Evolutionary conservation across 2,888 invertebrate genomes (phyloP), one percentile per base, ranked within the genome.

Genomic region (Bellardia pandia): DNA sequence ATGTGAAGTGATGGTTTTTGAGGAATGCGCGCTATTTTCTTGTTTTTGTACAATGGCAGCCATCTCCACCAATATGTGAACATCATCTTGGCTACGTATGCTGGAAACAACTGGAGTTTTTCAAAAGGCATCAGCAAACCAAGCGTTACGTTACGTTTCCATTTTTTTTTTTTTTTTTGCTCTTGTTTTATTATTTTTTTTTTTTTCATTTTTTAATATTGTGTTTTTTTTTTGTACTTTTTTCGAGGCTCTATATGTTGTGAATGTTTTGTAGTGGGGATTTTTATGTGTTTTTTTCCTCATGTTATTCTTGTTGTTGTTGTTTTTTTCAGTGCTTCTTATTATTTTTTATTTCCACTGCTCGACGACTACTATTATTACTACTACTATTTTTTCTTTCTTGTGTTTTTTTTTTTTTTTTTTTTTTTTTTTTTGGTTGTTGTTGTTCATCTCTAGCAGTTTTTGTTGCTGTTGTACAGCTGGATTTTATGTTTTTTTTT

Each of bases 401-500:
- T 42, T 74, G 56, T 72, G 62, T 85, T 45, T 74, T 74, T 23
- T n/a, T 11, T 23, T 48, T 23, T 82, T 69, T 85, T 45, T 74
- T 74, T 23, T n/a, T 11, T 23, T 48, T 23, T 82, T 30, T 69
- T 75, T 69, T 40, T 40, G 78, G 23, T 60, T 62, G 53, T 75
- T 85, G 58, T 42, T 86, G 51, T 84, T 82, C 78, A 75, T 79
- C 58, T 85, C 56, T 78, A 79, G 68, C 76, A 82, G 74, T 77
- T 86, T 56, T 69, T 62, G 69, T 75, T 83, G 76, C 77, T 85
- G 88, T 90, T 85, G 53, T 75, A n/a, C n/a, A 74, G 79, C 62
- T 79, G 79, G 85, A 85, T 89, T 90, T 90, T 90, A 90, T 90
- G 90, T 91, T 89, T 90, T 89, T 88, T 90, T 89, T 88, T 89